A percentile compares a stretch with the other conserved stretches of the same genome.
phyloP scores from a whole-genome alignment of 92 coral and sea anemone genomes.

The Virgularia gustaviana region DNA sequence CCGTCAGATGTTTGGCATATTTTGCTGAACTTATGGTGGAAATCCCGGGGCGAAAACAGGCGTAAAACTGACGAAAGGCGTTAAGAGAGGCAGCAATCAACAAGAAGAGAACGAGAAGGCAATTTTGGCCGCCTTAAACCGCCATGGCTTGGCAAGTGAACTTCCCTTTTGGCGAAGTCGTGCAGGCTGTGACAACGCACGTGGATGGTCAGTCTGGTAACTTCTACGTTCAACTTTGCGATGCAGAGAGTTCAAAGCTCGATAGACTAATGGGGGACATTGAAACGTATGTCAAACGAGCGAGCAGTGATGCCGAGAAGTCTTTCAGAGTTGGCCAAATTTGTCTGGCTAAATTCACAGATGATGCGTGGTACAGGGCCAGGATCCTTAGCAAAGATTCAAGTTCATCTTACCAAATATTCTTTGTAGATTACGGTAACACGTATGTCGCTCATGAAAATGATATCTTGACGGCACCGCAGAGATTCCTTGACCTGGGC shows the following conservation, averaged over 20 bases:
- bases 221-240: slow-evolving; percentile 82
- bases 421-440: slow-evolving; percentile 91
- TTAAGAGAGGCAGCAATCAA: too few relatives aligned
- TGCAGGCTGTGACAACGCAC: slow-evolving; percentile 83
- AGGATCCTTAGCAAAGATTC: slow-evolving; percentile 66
- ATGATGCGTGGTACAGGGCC: slow-evolving; percentile 88
- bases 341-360: slow-evolving; percentile 76
- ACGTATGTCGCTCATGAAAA: slow-evolving; percentile 63
- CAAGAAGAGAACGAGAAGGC: neutral
- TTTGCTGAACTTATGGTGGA: too few relatives aligned
- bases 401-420: slow-evolving; percentile 63
- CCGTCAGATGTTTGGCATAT: too few relatives aligned
- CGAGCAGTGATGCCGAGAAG: slow-evolving; percentile 40
- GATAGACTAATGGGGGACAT: slow-evolving; percentile 79
- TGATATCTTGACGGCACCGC: slow-evolving; percentile 53
- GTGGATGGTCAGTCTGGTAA: slow-evolving; percentile 69
- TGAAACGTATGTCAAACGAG: slow-evolving; percentile 48
- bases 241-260: slow-evolving; percentile 70
- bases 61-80: neutral
- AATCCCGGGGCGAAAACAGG: too few relatives aligned
- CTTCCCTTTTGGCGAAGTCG: slow-evolving; percentile 78
- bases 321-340: slow-evolving; percentile 50
- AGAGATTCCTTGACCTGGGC: slow-evolving; percentile 63
- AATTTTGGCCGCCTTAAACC: neutral
- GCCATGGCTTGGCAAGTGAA: slow-evolving; percentile 74